A percentile compares a stretch with the other conserved stretches of the same genome.
Evolutionary conservation across 2,888 invertebrate genomes (phyloP).

Genomic region (Polymixis flavicincta): DNA sequence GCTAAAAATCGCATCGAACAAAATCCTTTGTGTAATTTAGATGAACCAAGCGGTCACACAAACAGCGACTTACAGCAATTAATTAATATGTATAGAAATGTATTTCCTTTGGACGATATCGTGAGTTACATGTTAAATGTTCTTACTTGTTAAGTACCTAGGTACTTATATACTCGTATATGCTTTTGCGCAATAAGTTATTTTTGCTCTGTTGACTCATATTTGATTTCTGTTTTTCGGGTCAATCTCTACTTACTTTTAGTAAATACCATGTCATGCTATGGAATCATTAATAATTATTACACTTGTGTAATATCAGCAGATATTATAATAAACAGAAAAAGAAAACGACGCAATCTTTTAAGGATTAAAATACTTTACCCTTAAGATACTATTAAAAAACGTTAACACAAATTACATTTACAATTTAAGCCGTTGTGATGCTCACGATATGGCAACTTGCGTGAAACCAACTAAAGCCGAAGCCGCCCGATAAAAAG

Average conservation of each 20-base stretch:
- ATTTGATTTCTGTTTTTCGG: conserved; percentile 2
- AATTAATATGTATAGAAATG: background rate
- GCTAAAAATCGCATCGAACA: background rate
- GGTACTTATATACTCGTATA: background rate
- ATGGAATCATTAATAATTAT: background rate
- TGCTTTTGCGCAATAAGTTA: background rate
- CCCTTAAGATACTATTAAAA: conserved; percentile 6
- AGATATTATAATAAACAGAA: background rate
- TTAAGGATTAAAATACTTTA: conserved; percentile 13
- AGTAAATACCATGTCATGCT: background rate
- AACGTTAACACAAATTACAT: conserved; percentile 44
- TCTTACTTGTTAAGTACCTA: background rate
- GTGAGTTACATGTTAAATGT: background rate
- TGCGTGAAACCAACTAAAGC: conserved; percentile 69
- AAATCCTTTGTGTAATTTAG: background rate
- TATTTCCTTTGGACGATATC: background rate
- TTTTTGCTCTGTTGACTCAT: background rate
- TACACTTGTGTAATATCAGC: background rate
- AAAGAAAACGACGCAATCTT: background rate
- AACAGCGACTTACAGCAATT: too few relatives aligned
- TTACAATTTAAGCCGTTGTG: conserved; percentile 42
- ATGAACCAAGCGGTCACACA: background rate
- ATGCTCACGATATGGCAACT: conserved; percentile 62
- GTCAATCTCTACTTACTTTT: background rate
- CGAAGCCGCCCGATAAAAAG: conserved; percentile 77